These are phyloP conservation scores for Brachionus sp. DNA, from an alignment of 1,140 invertebrate genomes.

Conservation along the genomic window DNA sequence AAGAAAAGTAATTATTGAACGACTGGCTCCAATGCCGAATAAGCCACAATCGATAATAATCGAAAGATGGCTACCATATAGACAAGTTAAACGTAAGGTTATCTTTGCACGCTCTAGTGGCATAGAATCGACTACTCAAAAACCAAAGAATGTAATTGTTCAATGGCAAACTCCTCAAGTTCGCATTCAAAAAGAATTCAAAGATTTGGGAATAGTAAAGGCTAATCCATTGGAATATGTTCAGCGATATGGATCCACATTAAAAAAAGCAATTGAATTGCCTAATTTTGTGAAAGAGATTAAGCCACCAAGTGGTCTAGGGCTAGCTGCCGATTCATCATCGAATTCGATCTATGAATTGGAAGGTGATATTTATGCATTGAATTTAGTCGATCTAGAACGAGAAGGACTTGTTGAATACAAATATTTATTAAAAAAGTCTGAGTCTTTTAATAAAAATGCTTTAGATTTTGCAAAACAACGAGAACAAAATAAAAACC, in stretches of 20 bases:
- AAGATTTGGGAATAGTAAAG: constrained; percentile 43
- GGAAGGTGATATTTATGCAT: constrained; percentile 24
- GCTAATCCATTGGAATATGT: constrained; percentile 43
- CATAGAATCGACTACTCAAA: not conserved
- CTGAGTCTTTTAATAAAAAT: not conserved
- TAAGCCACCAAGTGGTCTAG: not conserved
- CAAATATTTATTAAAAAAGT: constrained; percentile 3
- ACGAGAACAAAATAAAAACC: not conserved
- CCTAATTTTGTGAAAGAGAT: constrained; percentile 43
- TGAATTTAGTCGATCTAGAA: constrained; percentile 43
- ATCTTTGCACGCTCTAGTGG: constrained; percentile 8
- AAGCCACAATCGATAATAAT: constrained; percentile 46
- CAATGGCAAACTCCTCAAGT: constrained; percentile 45
- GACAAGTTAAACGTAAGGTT: constrained; percentile 33
- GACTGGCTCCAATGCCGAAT: constrained; percentile 8
- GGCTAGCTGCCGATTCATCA: not conserved
- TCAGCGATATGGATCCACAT: constrained; percentile 25
- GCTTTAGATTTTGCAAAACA: not conserved
- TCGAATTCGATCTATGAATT: not conserved
- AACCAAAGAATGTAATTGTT: constrained; percentile 39
- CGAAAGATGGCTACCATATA: constrained; percentile 46
- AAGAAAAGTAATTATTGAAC: constrained; percentile 45
- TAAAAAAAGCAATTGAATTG: constrained; percentile 1
- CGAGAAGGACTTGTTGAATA: constrained; percentile 31
- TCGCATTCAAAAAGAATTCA: constrained; percentile 29